A percentile compares a stretch with the other conserved stretches of the same genome.
These are phyloP conservation scores for Alviniconcha marisindica DNA, from an alignment of 1,140 invertebrate species.

Conservation along the genomic window DNA sequence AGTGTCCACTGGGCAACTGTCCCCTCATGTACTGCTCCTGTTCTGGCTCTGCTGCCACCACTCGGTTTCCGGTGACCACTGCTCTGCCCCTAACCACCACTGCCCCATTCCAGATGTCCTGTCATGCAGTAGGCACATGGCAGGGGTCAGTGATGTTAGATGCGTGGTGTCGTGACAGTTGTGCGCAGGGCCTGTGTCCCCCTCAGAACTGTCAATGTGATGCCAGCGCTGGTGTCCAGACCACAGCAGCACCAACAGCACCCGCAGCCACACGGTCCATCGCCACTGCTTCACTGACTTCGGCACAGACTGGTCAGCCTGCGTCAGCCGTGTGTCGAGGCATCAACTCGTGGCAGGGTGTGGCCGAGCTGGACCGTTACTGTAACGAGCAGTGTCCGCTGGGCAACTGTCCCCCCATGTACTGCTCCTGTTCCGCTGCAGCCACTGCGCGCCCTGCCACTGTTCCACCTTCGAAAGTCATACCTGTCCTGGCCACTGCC, in stretches of 20 bases:
- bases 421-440: neutral
- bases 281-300: neutral
- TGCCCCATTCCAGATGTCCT: too few relatives aligned
- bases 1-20: constrained; percentile 29
- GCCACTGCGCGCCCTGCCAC: neutral
- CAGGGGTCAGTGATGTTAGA: neutral
- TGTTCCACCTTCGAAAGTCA: neutral
- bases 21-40: constrained; percentile 20
- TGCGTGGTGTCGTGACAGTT: neutral
- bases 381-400: constrained; percentile 24
- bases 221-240: neutral
- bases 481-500: neutral
- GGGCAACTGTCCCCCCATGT: constrained; percentile 22
- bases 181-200: neutral
- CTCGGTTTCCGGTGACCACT: neutral
- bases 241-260: neutral
- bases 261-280: neutral
- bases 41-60: neutral
- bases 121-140: neutral
- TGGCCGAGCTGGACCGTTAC: constrained; percentile 20
- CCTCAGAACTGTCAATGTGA: neutral
- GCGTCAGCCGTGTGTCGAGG: neutral
- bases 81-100: neutral
- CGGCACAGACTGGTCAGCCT: neutral
- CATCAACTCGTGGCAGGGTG: constrained; percentile 20